Evolutionary conservation across 2,888 invertebrate species (phyloP).

Genomic region (Timema podura): DNA sequence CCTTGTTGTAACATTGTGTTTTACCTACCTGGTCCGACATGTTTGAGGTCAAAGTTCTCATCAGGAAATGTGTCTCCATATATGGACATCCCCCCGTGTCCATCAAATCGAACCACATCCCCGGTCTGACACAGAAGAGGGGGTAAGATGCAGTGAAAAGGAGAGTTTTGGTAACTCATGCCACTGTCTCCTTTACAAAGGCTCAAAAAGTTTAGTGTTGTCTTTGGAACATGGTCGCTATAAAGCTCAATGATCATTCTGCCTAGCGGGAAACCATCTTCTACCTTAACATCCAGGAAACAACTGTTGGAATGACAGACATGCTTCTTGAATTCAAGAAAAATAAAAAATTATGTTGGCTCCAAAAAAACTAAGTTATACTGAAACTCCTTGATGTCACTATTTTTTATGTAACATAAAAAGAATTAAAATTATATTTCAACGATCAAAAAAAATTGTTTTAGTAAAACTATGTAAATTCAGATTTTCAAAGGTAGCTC

Average conservation of each 20-base stretch:
- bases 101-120: conserved; percentile 55
- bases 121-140: conserved; percentile 56
- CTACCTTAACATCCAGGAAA: conserved; percentile 43
- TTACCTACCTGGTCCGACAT: conserved; percentile 48
- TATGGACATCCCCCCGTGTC: conserved; percentile 51
- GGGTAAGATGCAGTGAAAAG: conserved; percentile 54
- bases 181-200: conserved; percentile 41
- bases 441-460: no score
- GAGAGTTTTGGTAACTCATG: conserved; percentile 40
- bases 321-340: no score
- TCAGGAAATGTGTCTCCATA: conserved; percentile 45
- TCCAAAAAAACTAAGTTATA: no score
- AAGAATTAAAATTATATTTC: no score
- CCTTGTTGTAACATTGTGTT: not conserved
- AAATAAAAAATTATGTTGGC: no score
- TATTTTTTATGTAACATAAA: no score
- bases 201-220: conserved; percentile 43
- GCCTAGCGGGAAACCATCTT: conserved; percentile 37
- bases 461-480: no score
- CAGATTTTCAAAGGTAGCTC: no score
- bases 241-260: conserved; percentile 44
- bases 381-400: no score
- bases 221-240: conserved; percentile 41
- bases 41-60: conserved; percentile 49
- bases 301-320: conserved; percentile 34